Conservation (phyloP, 2,113 vertebrate genomes). For the Pituophis catenifer region DNA sequence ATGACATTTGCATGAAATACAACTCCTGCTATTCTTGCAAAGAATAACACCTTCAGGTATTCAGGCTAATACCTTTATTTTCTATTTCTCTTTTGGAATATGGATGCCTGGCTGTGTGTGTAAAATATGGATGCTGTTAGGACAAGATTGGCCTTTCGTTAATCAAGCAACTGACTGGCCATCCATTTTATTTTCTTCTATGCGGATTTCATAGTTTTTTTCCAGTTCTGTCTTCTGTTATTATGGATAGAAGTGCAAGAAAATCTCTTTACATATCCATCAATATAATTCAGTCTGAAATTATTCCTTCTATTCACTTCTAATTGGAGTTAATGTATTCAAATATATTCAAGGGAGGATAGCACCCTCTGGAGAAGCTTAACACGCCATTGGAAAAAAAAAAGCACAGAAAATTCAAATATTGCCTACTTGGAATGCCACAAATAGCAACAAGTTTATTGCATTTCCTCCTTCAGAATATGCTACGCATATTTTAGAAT, state of each 20-base stretch:
- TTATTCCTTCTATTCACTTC: neutral
- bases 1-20: neutral
- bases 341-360: neutral
- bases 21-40: neutral
- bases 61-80: neutral
- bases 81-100: neutral
- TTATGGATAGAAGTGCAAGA: neutral
- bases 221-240: neutral
- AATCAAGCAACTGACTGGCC: neutral
- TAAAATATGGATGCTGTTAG: neutral
- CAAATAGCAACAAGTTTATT: constrained; percentile 21
- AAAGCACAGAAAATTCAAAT: neutral
- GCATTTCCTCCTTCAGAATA: neutral
- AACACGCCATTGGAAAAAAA: neutral
- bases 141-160: neutral
- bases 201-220: neutral
- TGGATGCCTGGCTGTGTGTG: neutral
- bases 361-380: neutral
- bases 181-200: neutral
- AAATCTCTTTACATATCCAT: neutral
- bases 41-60: neutral
- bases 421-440: neutral
- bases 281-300: neutral
- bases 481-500: neutral
- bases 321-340: constrained; percentile 7